Percentiles rank a stretch among this genome's conserved stretches.
phyloP scores from a whole-genome alignment of 2,113 vertebrate species.

The Puntigrus tetrazona region DNA sequence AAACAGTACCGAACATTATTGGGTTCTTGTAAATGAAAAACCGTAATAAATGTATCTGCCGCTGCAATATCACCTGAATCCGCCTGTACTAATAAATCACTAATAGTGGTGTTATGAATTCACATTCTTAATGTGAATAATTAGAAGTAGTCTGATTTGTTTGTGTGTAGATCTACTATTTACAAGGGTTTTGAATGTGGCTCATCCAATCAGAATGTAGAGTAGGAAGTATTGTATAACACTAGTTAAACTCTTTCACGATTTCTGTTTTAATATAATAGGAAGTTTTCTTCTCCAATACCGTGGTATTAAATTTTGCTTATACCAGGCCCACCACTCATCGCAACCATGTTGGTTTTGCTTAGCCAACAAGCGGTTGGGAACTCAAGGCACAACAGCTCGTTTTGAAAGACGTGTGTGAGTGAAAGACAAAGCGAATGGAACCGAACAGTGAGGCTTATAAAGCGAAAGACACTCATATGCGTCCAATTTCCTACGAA shows the following conservation, averaged over 20 bases:
- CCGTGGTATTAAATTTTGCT: background rate
- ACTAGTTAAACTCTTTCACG: background rate
- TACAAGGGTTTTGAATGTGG: background rate
- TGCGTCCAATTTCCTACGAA: constrained; percentile 60
- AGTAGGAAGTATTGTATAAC: background rate
- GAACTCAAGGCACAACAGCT: constrained; percentile 7
- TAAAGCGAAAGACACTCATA: constrained; percentile 44
- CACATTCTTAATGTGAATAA: background rate
- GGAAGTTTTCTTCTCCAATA: background rate
- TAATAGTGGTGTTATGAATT: background rate
- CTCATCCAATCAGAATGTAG: background rate
- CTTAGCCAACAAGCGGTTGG: constrained; percentile 28
- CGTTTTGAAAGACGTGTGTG: constrained; percentile 31
- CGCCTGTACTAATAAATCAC: background rate
- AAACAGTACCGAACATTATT: background rate
- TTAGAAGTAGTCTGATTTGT: background rate
- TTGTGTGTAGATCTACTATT: background rate
- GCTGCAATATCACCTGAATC: background rate
- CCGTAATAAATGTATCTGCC: background rate
- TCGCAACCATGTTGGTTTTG: background rate
- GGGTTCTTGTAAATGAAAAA: background rate
- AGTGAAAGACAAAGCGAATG: constrained; percentile 5
- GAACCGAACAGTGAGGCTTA: background rate
- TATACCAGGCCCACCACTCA: background rate
- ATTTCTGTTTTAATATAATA: background rate